These are phyloP conservation scores for Malurus splendens DNA, from an alignment of 2,797 vertebrate genomes.

Conservation along the genomic window DNA sequence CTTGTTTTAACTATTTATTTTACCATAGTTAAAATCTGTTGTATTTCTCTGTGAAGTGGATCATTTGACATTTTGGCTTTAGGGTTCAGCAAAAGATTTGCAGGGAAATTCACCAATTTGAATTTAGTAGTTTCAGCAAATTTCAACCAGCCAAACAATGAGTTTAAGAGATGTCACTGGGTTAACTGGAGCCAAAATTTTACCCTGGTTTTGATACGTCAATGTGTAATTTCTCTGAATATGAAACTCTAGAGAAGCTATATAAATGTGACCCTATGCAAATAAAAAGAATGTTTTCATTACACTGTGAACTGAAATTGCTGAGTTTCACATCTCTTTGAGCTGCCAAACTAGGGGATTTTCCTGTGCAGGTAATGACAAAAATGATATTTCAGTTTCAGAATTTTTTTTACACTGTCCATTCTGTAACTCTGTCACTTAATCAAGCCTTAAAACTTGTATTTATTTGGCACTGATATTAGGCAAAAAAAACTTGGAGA, in stretches of 20 bases:
- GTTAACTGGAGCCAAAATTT: not conserved
- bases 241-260: not conserved
- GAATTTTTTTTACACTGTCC: not conserved
- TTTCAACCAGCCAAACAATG: not conserved
- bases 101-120: not conserved
- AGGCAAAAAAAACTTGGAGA: not conserved
- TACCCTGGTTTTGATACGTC: not conserved
- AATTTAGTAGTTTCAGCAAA: conserved; percentile 17
- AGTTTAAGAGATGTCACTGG: not conserved
- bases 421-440: not conserved
- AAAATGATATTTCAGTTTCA: not conserved
- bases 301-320: conserved; percentile 40
- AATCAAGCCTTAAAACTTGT: not conserved
- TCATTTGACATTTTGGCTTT: conserved; percentile 15
- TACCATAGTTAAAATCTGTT: not conserved
- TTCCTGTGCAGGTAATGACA: not conserved
- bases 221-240: conserved; percentile 11
- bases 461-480: not conserved
- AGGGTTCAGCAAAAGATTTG: not conserved
- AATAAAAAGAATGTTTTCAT: conserved; percentile 47
- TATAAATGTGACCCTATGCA: conserved; percentile 39
- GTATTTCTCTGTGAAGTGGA: not conserved
- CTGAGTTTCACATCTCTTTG: conserved; percentile 53
- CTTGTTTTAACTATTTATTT: conserved; percentile 23
- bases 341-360: not conserved